Conservation (phyloP, 2,797 vertebrate genomes). For the Myotis pilosus region DNA sequence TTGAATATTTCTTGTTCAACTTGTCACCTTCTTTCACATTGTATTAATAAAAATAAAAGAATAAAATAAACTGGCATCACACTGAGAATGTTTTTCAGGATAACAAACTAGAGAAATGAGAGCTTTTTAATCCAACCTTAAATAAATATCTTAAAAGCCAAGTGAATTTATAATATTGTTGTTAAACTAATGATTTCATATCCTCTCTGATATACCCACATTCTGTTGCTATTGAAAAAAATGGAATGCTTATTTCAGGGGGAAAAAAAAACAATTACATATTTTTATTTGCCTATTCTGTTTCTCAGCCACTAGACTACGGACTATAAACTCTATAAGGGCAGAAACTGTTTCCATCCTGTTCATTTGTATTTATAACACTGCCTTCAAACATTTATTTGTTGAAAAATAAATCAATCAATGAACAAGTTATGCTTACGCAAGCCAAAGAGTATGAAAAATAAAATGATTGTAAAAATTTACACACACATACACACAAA, state of each 20-base stretch:
- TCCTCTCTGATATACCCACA: neutral
- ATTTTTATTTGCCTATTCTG: conserved; percentile 13
- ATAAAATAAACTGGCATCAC: conserved; percentile 25
- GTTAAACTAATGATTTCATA: conserved; percentile 40
- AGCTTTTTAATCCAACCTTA: conserved; percentile 59
- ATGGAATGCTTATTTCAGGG: conserved; percentile 9
- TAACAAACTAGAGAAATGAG: conserved; percentile 52
- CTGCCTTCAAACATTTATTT: neutral
- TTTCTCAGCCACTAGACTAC: neutral
- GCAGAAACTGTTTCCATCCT: neutral
- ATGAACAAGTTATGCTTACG: neutral
- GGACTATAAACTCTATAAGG: neutral
- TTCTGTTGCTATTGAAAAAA: neutral
- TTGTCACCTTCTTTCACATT: conserved; percentile 72
- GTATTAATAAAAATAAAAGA: conserved; percentile 56
- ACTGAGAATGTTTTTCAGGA: conserved; percentile 65
- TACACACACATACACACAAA: neutral
- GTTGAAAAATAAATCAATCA: neutral
- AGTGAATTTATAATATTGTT: conserved; percentile 44
- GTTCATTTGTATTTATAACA: neutral
- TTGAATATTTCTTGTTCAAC: conserved; percentile 76
- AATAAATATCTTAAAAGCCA: conserved; percentile 59
- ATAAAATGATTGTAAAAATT: neutral
- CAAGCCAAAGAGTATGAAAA: neutral
- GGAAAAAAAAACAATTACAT: neutral